phyloP scores from a whole-genome alignment of 2,888 invertebrate species.

The Drosophila putrida region DNA sequence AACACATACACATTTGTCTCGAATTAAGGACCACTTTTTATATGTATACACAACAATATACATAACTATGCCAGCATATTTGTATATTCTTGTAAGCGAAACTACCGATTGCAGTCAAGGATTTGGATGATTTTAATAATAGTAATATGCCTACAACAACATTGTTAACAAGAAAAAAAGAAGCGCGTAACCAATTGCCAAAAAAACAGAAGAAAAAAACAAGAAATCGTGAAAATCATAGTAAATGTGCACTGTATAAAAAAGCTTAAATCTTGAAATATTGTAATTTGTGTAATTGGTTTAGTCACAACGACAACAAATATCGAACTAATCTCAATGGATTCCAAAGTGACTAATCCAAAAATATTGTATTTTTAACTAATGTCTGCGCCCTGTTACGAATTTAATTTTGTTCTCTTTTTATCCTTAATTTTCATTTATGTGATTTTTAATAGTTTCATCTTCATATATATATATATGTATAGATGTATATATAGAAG shows the following conservation, averaged over 20 bases:
- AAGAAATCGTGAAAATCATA: slow-evolving; percentile 30
- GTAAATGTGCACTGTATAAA: slow-evolving; percentile 50
- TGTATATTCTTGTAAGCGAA: slow-evolving; percentile 67
- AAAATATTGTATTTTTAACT: slow-evolving; percentile 19
- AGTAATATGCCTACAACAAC: slow-evolving; percentile 24
- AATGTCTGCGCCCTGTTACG: slow-evolving; percentile 47
- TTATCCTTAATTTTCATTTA: slow-evolving; percentile 38
- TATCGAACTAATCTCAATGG: slow-evolving; percentile 51
- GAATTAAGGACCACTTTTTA: slow-evolving; percentile 80
- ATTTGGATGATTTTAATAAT: slow-evolving; percentile 75
- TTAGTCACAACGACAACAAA: slow-evolving; percentile 35
- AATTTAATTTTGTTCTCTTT: slow-evolving; percentile 56
- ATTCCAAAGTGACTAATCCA: slow-evolving; percentile 45
- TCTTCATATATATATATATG: slow-evolving; percentile 19
- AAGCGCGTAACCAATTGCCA: slow-evolving; percentile 78
- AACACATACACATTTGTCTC: slow-evolving; percentile 67
- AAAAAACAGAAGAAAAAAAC: slow-evolving; percentile 45
- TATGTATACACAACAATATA: slow-evolving; percentile 50
- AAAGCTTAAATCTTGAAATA: slow-evolving; percentile 53
- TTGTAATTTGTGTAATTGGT: slow-evolving; percentile 48
- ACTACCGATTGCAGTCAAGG: slow-evolving; percentile 72
- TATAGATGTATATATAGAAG: slow-evolving; percentile 25
- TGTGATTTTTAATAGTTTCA: slow-evolving; percentile 61
- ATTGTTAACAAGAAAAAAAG: slow-evolving; percentile 34
- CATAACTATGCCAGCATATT: slow-evolving; percentile 31